These are phyloP conservation scores for Glaucopsyche alexis DNA, from an alignment of 2,888 invertebrate species.

Conservation along the genomic window DNA sequence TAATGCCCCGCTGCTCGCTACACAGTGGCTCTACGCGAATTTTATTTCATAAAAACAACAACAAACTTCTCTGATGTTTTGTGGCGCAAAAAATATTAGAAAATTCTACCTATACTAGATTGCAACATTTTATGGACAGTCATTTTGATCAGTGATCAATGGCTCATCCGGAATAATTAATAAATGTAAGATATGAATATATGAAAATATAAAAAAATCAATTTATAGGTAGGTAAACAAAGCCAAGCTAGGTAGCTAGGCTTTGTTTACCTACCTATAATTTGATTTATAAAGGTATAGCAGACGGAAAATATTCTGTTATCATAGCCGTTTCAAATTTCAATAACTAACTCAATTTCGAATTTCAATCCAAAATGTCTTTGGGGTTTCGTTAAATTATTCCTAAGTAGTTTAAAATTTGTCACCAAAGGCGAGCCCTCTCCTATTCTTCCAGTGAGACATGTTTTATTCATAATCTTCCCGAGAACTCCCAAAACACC, in stretches of 20 bases:
- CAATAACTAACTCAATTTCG: conserved; percentile 12
- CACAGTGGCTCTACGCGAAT: background rate
- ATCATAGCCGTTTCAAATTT: background rate
- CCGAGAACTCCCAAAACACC: conserved; percentile 63
- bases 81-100: background rate
- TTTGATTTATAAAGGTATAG: too few relatives aligned
- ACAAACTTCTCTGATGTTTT: background rate
- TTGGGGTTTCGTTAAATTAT: conserved; percentile 47
- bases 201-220: too few relatives aligned
- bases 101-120: background rate
- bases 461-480: conserved; percentile 71
- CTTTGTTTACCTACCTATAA: too few relatives aligned
- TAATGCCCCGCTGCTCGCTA: background rate
- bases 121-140: background rate
- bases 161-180: background rate
- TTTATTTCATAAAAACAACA: background rate
- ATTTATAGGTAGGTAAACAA: too few relatives aligned
- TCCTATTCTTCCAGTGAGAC: conserved; percentile 38
- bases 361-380: conserved; percentile 37
- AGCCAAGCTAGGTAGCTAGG: too few relatives aligned
- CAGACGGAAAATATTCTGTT: background rate
- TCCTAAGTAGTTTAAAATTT: conserved; percentile 41
- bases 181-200: too few relatives aligned
- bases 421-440: conserved; percentile 37
- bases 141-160: background rate